phyloP scores from a whole-genome alignment of 2,797 vertebrate genomes.

The Micrastur ruficollis region DNA sequence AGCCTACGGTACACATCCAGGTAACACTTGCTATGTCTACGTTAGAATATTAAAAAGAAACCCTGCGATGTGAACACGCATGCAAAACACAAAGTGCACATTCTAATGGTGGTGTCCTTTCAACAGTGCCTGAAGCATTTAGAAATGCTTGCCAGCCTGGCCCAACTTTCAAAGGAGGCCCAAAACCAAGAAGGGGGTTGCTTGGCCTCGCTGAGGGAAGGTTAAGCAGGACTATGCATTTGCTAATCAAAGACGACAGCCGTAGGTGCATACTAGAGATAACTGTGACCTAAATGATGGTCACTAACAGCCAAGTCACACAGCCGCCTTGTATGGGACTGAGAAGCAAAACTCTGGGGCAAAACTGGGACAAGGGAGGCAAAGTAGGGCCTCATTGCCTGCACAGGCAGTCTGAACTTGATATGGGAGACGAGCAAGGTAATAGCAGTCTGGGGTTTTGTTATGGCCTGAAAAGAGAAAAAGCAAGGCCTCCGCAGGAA shows the following conservation, averaged over 20 bases:
- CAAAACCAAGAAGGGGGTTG: background rate
- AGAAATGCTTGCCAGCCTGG: background rate
- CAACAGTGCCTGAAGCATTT: background rate
- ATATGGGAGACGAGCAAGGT: background rate
- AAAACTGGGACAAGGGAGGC: background rate
- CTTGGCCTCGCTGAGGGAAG: background rate
- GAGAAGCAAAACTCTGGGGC: background rate
- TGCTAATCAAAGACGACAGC: background rate
- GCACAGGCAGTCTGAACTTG: background rate
- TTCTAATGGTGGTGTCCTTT: background rate
- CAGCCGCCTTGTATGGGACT: background rate
- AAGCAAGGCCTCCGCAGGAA: background rate
- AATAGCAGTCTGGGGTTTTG: background rate
- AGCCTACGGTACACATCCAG: background rate
- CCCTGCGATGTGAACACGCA: fast-evolving
- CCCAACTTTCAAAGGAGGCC: background rate
- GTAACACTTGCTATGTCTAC: background rate
- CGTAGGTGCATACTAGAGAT: background rate
- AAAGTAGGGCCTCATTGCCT: background rate
- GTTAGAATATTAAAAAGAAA: background rate
- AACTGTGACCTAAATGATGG: background rate
- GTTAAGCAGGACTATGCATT: background rate
- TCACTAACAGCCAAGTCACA: background rate
- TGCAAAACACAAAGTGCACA: background rate
- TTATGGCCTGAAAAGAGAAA: background rate